Conservation (phyloP, 2,888 invertebrate genomes). For the Mythimna albipuncta region DNA sequence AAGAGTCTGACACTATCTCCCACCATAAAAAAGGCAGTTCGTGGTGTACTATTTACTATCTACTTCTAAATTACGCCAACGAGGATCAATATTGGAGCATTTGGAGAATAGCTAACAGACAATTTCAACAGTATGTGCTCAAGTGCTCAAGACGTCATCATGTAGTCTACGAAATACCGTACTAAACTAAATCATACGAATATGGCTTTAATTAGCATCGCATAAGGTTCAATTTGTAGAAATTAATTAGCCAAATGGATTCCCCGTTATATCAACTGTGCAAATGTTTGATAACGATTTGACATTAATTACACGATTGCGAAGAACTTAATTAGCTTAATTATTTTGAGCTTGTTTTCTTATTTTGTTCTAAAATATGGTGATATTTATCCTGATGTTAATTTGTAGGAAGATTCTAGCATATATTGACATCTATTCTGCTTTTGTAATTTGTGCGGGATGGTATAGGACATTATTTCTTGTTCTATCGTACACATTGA, state of each 20-base stretch:
- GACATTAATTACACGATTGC: slow-evolving; percentile 45
- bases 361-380: neutral
- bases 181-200: slow-evolving; percentile 1
- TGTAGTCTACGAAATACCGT: slow-evolving; percentile 9
- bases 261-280: slow-evolving; percentile 22
- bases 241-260: slow-evolving; percentile 64
- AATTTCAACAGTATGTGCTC: slow-evolving; percentile 2
- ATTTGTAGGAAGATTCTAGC: neutral
- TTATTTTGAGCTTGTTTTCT: slow-evolving; percentile 10
- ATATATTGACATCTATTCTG: neutral
- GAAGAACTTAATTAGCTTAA: slow-evolving; percentile 47
- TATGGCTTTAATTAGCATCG: slow-evolving; percentile 10
- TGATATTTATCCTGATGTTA: neutral
- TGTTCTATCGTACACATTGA: neutral
- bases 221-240: slow-evolving; percentile 27
- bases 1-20: too few relatives aligned
- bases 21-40: too few relatives aligned
- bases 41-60: too few relatives aligned
- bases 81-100: slow-evolving; percentile 8
- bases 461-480: neutral
- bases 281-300: slow-evolving; percentile 58
- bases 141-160: slow-evolving; percentile 20
- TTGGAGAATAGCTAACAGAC: neutral
- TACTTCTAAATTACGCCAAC: slow-evolving; percentile 4
- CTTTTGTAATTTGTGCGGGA: neutral